phyloP scores from a whole-genome alignment of 2,888 invertebrate genomes.

The Monopis laevigella region DNA sequence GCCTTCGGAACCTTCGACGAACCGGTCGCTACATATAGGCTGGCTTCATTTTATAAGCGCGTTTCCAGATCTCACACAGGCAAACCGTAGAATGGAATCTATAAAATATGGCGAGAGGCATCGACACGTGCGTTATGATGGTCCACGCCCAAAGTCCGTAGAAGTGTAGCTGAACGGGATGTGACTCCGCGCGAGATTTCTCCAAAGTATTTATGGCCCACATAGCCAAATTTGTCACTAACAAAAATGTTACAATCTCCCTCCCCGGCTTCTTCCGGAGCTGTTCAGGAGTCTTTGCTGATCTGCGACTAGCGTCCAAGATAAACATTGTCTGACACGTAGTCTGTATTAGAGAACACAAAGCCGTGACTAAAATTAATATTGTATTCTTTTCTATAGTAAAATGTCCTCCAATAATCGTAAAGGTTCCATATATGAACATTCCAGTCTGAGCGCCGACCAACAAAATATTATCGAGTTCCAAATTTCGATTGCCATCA shows the following conservation, averaged over 20 bases:
- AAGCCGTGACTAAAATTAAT: slow-evolving; percentile 82
- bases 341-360: slow-evolving; percentile 88
- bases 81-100: slow-evolving; percentile 96
- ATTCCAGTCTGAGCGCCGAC: slow-evolving; percentile 95
- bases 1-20: slow-evolving; percentile 1
- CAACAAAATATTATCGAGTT: slow-evolving; percentile 88
- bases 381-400: slow-evolving; percentile 83
- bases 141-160: slow-evolving; percentile 96
- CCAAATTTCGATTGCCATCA: slow-evolving; percentile 82
- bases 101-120: slow-evolving; percentile 93
- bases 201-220: slow-evolving; percentile 95
- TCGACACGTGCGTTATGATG: slow-evolving; percentile 92
- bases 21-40: slow-evolving; percentile 78
- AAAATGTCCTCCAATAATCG: slow-evolving; percentile 93
- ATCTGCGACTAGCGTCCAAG: slow-evolving; percentile 86
- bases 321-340: slow-evolving; percentile 92
- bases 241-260: slow-evolving; percentile 91
- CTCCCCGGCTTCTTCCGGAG: slow-evolving; percentile 89
- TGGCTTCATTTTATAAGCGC: slow-evolving; percentile 92
- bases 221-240: slow-evolving; percentile 91
- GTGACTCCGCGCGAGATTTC: slow-evolving; percentile 89
- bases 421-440: slow-evolving; percentile 93
- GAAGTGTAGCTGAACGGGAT: slow-evolving; percentile 91
- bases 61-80: slow-evolving; percentile 95
- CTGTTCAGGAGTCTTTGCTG: slow-evolving; percentile 83